phyloP scores from a whole-genome alignment of 2,888 invertebrate species.

The Plusia festucae region DNA sequence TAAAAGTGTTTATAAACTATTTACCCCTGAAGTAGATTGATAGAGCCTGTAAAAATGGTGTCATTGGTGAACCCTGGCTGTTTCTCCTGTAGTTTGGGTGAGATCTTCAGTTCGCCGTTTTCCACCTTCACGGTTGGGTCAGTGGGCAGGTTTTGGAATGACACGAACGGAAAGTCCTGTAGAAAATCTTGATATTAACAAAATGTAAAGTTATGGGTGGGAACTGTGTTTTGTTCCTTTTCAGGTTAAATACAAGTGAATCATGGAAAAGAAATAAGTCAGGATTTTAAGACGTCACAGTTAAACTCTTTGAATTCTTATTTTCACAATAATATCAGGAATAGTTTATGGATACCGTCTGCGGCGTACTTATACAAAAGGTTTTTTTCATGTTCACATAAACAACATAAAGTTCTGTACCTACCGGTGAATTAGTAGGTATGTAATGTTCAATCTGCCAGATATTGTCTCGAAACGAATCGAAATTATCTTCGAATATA shows the following conservation, averaged over 20 bases:
- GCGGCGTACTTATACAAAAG: too few species aligned
- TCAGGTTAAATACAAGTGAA: too few species aligned
- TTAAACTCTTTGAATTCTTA: too few species aligned
- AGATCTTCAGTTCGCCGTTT: slow-evolving; percentile 69
- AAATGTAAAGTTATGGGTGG: not conserved
- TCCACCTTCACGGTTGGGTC: slow-evolving; percentile 65
- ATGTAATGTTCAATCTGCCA: slow-evolving; percentile 90
- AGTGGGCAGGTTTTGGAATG: slow-evolving; percentile 71
- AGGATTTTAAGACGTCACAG: too few species aligned
- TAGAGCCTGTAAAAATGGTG: slow-evolving; percentile 67
- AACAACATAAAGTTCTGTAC: too few species aligned
- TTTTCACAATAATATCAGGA: too few species aligned
- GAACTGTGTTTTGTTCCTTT: too few species aligned
- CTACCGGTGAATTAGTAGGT: slow-evolving; percentile 79
- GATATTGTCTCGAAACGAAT: slow-evolving; percentile 76
- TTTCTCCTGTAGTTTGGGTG: slow-evolving; percentile 71
- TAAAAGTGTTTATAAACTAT: not conserved
- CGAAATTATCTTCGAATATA: slow-evolving; percentile 91
- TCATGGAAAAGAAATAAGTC: too few species aligned
- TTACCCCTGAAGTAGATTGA: slow-evolving; percentile 76
- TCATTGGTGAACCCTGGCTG: slow-evolving; percentile 67
- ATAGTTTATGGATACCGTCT: too few species aligned
- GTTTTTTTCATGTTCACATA: too few species aligned
- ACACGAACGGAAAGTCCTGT: slow-evolving; percentile 79
- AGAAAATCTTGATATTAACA: not conserved